Base-by-base conservation (phyloP, 1,140 invertebrate genomes). In the Arion vulgaris region DNA sequence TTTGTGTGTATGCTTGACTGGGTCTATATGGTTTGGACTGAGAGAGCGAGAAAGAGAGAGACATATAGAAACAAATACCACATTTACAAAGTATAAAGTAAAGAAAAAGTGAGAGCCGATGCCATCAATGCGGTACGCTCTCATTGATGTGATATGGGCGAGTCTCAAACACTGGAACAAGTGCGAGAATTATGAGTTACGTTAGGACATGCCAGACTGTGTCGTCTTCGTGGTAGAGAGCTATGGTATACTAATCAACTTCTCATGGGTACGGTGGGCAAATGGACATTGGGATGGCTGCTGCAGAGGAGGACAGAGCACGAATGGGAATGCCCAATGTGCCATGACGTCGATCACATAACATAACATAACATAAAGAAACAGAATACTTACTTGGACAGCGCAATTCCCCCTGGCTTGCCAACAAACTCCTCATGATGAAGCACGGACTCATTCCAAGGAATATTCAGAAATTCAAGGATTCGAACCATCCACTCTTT, bases 371-470 rank as follows among this genome's bases (percentile, higher is more conserved):
- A 49, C 19, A 57, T 57, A 81, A 66, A 71, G 28, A 45, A 72
- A 73, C 7, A 69, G 0, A 57, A 4, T 15, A 88, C 95, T 94
- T 94, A 99, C 97, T 98, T 99, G 82, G 94, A 95, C 19, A 95
- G 88, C 32, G 93, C 93, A 62, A 99, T 97, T 81, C 98, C 98
- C 83, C 97, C 97, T 15, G 96, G 96, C 92, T 97, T 97, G 90
- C 99, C 98, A 90, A 99, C 98, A 89, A 96, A 96, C 89, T 98
- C 95, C 92, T 99, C 97, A 93, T 99, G 98, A 93, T 99, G 98
- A 82, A 99, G 94, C 39, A 99, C 98, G 32, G 96, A 95, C 86
- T 98, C 97, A 92, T 97, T 96, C 98, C 98, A 99, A 32, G 96
- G 96, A 85, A 99, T 94, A 82, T 97, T 95, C 66, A 99, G 93